A percentile compares a stretch with the other conserved stretches of the same genome.
Evolutionary conservation across 2,888 invertebrate species (phyloP).

Genomic region (Dermolepida albohirtum): DNA sequence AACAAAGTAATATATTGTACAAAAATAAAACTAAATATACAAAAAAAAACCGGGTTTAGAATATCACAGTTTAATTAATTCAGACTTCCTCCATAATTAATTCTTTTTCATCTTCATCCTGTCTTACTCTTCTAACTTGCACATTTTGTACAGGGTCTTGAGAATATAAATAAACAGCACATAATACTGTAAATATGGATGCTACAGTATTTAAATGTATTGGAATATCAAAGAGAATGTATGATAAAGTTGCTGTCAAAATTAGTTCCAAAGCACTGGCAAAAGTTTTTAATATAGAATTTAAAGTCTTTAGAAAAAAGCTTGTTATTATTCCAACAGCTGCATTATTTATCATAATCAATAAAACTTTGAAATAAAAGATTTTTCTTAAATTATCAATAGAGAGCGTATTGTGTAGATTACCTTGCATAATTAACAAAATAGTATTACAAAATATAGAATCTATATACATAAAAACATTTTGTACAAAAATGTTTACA

Average conservation of each 20-base stretch:
- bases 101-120: constrained; percentile 44
- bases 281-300: constrained; percentile 95
- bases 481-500: constrained; percentile 92
- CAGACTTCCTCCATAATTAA: constrained; percentile 50
- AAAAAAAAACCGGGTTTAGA: constrained; percentile 3
- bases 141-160: constrained; percentile 85
- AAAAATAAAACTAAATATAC: constrained; percentile 13
- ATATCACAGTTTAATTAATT: constrained; percentile 38
- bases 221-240: constrained; percentile 85
- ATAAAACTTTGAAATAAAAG: constrained; percentile 76
- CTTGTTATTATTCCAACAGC: constrained; percentile 93
- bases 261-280: constrained; percentile 93
- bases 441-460: constrained; percentile 92
- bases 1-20: constrained; percentile 4
- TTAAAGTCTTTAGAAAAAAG: constrained; percentile 91
- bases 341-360: constrained; percentile 90
- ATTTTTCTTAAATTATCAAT: constrained; percentile 69
- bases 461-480: constrained; percentile 95
- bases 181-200: constrained; percentile 84
- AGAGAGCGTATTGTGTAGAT: constrained; percentile 72
- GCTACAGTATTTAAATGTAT: constrained; percentile 85
- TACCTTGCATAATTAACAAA: constrained; percentile 76
- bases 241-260: constrained; percentile 90
- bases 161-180: constrained; percentile 88
- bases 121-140: constrained; percentile 46